A percentile compares a stretch with the other conserved stretches of the same genome.
Conservation (phyloP, 2,888 invertebrate genomes). For the Pediacus dermestoides region DNA sequence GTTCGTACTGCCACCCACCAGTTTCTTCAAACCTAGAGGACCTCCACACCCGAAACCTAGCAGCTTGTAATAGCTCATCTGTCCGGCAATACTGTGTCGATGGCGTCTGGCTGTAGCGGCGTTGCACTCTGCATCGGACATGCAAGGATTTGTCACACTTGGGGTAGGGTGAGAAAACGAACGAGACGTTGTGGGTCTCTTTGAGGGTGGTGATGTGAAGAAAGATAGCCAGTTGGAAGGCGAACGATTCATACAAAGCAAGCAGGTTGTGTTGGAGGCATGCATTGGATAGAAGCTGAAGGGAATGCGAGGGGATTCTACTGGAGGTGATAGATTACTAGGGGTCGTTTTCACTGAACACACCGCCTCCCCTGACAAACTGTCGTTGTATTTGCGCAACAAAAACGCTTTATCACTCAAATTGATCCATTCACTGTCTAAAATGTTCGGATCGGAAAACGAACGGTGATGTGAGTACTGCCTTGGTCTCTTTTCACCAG, state of each 20-base stretch:
- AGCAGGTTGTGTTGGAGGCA: conserved; percentile 27
- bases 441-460: conserved; percentile 48
- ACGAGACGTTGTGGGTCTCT: conserved; percentile 29
- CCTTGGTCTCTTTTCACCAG: conserved; percentile 19
- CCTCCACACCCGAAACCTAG: conserved; percentile 72
- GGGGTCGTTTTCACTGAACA: conserved; percentile 12
- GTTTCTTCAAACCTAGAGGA: conserved; percentile 55
- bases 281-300: conserved; percentile 41
- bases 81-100: conserved; percentile 94
- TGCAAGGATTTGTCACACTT: conserved; percentile 37
- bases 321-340: conserved; percentile 34
- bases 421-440: conserved; percentile 36
- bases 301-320: conserved; percentile 30
- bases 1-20: conserved; percentile 66
- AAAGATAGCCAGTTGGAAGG: conserved; percentile 43
- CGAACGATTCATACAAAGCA: conserved; percentile 33
- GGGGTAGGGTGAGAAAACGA: conserved; percentile 41
- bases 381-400: conserved; percentile 35
- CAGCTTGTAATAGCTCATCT: conserved; percentile 91
- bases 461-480: too few relatives aligned
- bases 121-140: conserved; percentile 46
- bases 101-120: conserved; percentile 62
- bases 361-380: conserved; percentile 24
- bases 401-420: conserved; percentile 33
- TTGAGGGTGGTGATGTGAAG: conserved; percentile 30